Base-by-base conservation (phyloP, 2,888 invertebrate genomes). In the Cyclophora albipunctata region DNA sequence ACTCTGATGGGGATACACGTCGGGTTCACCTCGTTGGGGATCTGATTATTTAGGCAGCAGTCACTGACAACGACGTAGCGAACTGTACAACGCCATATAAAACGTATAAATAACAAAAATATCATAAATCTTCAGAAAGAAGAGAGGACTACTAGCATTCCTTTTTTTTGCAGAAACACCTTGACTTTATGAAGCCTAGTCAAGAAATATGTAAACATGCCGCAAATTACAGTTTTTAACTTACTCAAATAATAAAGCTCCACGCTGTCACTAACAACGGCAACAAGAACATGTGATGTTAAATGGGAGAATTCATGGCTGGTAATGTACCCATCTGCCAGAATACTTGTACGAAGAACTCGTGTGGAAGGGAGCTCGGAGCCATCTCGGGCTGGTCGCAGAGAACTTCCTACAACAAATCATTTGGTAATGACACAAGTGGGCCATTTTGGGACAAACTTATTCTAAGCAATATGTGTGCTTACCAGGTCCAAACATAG, bases 311-410 rank as follows among this genome's bases (percentile, higher is more conserved):
- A 73, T 20, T 67, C 51, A 5, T 69, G 64, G 40, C 62, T 59
- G 4, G 58, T 47, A 45, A 62, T 53, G 50, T 52, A 57, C 0
- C 75, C 75, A 3, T 72, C 73, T 0, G 60, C 63, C 3, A 75
- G 55, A 3, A 75, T 57, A 4, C 59, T 59, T 7, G 72, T 71
- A 34, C 73, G 64, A n/a, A 75, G 50, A 1, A 57, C 40, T 3
- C 75, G 63, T 2, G 72, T 40, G 2, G 71, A 72, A 0, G 75
- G 75, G 3, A 75, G 56, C 34, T 66, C 66, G 0, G 66, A 65
- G 0, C 75, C 75, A 34, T 70, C 67, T 34, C 41, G 54, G 0
- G 72, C 66, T 34, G 72, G 63, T n/a, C 72, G 54, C 3, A 69
- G 47, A 0, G 63, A 52, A 42, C 66, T 71, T 1, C 66, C 67